phyloP scores from a whole-genome alignment of 2,888 invertebrate genomes.

The Scaptomyza caliginosa region DNA sequence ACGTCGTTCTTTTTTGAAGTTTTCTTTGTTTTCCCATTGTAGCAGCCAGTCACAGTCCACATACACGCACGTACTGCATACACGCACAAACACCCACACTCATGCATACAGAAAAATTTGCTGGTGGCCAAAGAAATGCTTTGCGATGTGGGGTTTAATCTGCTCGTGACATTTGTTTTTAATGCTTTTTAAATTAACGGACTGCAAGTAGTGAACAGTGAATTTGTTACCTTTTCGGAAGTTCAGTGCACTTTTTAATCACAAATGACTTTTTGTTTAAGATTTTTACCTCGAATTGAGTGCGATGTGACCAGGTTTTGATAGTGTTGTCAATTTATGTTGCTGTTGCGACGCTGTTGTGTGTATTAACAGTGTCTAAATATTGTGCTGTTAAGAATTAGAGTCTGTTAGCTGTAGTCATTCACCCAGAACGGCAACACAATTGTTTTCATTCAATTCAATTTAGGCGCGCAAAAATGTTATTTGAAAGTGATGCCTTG shows the following conservation, averaged over 20 bases:
- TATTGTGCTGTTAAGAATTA: conserved; percentile 18
- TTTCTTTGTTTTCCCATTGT: conserved; percentile 79
- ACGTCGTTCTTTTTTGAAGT: conserved; percentile 76
- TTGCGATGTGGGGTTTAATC: conserved; percentile 39
- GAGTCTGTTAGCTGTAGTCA: conserved; percentile 15
- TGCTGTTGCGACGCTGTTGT: conserved; percentile 26
- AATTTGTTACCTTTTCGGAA: conserved; percentile 51
- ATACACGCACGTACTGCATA: conserved; percentile 42
- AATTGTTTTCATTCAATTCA: background rate
- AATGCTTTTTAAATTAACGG: conserved; percentile 44
- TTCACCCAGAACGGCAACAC: background rate
- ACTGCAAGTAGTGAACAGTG: conserved; percentile 40
- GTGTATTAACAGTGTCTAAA: conserved; percentile 2
- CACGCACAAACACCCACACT: conserved; percentile 43
- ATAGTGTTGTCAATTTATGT: conserved; percentile 22
- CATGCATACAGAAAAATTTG: conserved; percentile 62
- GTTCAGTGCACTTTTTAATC: conserved; percentile 54
- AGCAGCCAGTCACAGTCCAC: conserved; percentile 62
- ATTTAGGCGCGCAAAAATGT: background rate
- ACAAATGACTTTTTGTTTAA: conserved; percentile 60
- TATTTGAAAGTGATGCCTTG: background rate
- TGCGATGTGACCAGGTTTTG: conserved; percentile 40
- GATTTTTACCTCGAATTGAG: conserved; percentile 48
- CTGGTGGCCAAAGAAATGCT: conserved; percentile 52
- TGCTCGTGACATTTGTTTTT: conserved; percentile 47